These are phyloP conservation scores for Tenthredo distinguenda DNA, from an alignment of 2,888 invertebrate species.

Conservation along the genomic window DNA sequence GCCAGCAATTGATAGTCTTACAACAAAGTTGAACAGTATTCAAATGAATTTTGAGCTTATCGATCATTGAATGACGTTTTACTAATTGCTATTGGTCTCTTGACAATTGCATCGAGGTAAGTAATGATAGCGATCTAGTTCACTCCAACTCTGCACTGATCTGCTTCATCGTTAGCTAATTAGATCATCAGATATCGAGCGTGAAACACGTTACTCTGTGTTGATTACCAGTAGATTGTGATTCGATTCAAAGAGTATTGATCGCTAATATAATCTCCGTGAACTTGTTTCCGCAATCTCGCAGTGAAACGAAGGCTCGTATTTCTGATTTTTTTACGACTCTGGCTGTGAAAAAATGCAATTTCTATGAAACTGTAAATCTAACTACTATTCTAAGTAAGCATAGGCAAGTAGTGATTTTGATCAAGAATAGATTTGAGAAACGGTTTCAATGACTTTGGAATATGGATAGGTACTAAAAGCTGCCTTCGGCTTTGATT, in stretches of 20 bases:
- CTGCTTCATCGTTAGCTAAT: neutral
- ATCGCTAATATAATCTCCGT: neutral
- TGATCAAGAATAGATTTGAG: slow-evolving; percentile 18
- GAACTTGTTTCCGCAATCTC: neutral
- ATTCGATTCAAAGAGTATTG: neutral
- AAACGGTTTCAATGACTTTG: slow-evolving; percentile 20
- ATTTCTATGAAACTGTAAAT: neutral
- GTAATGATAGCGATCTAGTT: neutral
- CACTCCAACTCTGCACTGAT: neutral
- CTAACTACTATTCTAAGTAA: neutral
- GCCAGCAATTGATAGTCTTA: neutral
- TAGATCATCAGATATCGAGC: neutral
- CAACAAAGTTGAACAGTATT: neutral
- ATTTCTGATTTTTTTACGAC: neutral
- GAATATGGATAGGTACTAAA: slow-evolving; percentile 8
- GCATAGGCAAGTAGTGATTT: neutral
- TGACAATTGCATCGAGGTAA: neutral
- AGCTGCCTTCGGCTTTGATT: slow-evolving; percentile 28
- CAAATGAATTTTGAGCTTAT: neutral
- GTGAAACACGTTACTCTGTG: neutral
- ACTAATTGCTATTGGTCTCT: neutral
- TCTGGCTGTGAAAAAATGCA: neutral
- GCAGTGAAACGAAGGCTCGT: neutral
- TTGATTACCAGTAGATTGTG: neutral
- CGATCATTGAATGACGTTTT: neutral